Conservation (phyloP, 2,113 vertebrate genomes). For the Saccopteryx leptura region DNA sequence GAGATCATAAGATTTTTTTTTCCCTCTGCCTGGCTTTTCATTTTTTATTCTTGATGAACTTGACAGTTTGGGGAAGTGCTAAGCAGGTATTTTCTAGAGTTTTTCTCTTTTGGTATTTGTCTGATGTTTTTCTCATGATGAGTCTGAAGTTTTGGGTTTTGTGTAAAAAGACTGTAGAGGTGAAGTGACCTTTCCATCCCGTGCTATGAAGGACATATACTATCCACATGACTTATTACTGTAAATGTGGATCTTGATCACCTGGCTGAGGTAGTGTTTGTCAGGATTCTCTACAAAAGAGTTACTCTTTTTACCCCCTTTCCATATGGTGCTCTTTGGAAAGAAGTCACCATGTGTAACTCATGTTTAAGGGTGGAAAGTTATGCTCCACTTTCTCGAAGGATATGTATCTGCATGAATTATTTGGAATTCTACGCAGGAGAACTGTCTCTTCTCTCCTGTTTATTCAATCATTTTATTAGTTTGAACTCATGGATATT, state of each 20-base stretch:
- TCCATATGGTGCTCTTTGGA: not conserved
- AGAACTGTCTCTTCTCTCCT: not conserved
- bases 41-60: constrained; percentile 31
- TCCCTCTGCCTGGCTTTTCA: not conserved
- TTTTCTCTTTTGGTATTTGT: not conserved
- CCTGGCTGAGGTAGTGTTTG: not conserved
- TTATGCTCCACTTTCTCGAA: not conserved
- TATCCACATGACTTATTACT: not conserved
- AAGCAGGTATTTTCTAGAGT: not conserved
- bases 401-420: not conserved
- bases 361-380: not conserved
- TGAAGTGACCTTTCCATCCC: not conserved
- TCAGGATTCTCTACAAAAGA: not conserved
- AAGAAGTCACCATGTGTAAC: not conserved
- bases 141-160: not conserved
- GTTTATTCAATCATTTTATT: constrained; percentile 23
- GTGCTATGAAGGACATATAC: not conserved
- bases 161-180: not conserved
- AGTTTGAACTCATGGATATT: not conserved
- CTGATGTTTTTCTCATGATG: not conserved
- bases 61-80: not conserved
- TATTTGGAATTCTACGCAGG: not conserved
- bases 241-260: not conserved
- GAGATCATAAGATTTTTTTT: too few species aligned
- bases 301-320: not conserved